These are phyloP conservation scores for Toxotes chatareus DNA, from an alignment of 2,113 vertebrate genomes.

Conservation along the genomic window DNA sequence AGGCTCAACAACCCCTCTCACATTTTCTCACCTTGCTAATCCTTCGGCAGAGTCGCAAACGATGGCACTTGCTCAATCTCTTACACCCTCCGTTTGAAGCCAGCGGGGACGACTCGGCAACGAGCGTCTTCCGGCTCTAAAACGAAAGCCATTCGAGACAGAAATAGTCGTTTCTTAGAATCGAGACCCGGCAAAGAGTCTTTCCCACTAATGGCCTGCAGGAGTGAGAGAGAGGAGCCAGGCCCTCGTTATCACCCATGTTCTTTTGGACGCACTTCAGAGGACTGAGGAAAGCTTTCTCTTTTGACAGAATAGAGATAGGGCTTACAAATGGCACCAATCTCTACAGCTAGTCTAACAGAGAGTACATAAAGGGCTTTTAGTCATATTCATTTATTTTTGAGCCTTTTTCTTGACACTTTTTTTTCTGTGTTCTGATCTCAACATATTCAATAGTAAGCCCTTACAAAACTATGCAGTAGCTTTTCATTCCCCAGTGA, in stretches of 20 bases:
- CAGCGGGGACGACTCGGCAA: neutral
- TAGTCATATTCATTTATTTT: slow-evolving; percentile 42
- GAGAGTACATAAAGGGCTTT: slow-evolving; percentile 46
- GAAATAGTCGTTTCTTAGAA: slow-evolving; percentile 49
- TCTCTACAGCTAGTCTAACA: slow-evolving; percentile 28
- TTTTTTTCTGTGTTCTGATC: slow-evolving; percentile 36
- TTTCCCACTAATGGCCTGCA: slow-evolving; percentile 70
- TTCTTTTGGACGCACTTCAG: slow-evolving; percentile 71
- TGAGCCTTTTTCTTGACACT: slow-evolving; percentile 11
- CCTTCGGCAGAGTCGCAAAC: slow-evolving; percentile 26
- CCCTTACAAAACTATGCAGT: neutral
- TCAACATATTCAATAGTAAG: slow-evolving; percentile 6
- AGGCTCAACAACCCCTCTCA: slow-evolving; percentile 42
- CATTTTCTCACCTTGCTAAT: slow-evolving; percentile 62
- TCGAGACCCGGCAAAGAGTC: slow-evolving; percentile 37
- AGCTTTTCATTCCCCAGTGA: slow-evolving; percentile 24
- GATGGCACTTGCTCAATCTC: slow-evolving; percentile 43
- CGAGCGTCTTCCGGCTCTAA: slow-evolving; percentile 9
- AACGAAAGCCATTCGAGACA: slow-evolving; percentile 38
- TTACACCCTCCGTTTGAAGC: slow-evolving; percentile 34
- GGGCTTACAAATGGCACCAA: slow-evolving; percentile 44
- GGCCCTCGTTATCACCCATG: slow-evolving; percentile 73
- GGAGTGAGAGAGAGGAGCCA: slow-evolving; percentile 45
- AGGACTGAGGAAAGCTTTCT: slow-evolving; percentile 42
- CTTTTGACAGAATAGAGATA: slow-evolving; percentile 56